phyloP scores from a whole-genome alignment of 2,888 invertebrate genomes.

The Balanococcus diminutus region DNA sequence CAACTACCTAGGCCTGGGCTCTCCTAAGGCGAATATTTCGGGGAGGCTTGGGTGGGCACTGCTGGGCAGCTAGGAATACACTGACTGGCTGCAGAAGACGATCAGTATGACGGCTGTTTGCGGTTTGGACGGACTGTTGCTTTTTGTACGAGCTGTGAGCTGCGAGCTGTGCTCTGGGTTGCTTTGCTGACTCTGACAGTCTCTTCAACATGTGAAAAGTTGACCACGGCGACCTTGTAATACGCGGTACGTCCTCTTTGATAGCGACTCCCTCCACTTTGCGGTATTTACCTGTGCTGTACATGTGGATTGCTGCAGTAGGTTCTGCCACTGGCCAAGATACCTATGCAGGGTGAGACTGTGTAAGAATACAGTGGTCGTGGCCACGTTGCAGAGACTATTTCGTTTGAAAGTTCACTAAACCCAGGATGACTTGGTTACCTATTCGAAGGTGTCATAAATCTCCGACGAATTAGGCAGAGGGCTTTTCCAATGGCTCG shows the following conservation, averaged over 20 bases:
- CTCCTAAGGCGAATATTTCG: not conserved
- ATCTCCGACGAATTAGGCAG: no score
- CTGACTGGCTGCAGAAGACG: not conserved
- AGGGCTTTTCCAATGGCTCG: no score
- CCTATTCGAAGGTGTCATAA: no score
- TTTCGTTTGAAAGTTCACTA: not conserved
- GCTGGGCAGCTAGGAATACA: not conserved
- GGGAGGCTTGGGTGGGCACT: not conserved
- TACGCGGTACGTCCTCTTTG: slow-evolving; percentile 41
- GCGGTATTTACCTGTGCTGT: not conserved
- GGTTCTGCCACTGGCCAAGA: not conserved
- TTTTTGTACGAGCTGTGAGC: not conserved
- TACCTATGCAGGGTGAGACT: slow-evolving; percentile 4
- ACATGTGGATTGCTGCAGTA: not conserved
- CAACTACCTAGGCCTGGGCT: not conserved
- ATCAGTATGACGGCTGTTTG: slow-evolving; percentile 12
- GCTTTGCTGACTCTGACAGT: slow-evolving; percentile 6
- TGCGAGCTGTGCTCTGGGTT: not conserved
- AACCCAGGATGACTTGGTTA: not conserved
- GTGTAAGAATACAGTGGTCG: not conserved
- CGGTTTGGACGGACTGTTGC: not conserved
- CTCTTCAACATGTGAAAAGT: slow-evolving; percentile 39
- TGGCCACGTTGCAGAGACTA: not conserved
- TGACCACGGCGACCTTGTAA: slow-evolving; percentile 46
- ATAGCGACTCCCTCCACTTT: slow-evolving; percentile 31